A percentile compares a stretch with the other conserved stretches of the same genome.
Evolutionary conservation across 2,797 vertebrate species (phyloP).

Genomic region (Propithecus deckenii): DNA sequence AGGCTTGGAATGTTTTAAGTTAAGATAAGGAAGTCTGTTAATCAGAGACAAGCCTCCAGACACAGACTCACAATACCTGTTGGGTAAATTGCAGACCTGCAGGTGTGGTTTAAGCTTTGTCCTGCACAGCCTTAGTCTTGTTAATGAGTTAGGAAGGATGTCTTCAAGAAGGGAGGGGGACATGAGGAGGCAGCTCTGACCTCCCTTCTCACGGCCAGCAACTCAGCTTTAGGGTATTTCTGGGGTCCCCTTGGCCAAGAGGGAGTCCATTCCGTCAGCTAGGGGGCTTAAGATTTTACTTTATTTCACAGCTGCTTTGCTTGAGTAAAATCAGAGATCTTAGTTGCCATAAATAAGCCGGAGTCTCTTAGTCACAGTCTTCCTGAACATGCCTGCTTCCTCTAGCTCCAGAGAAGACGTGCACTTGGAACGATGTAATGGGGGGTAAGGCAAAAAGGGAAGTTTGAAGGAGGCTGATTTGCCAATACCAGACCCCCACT

Average conservation of each 20-base stretch:
- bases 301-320: not conserved
- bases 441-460: not conserved
- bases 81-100: not conserved
- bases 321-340: not conserved
- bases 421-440: fast-evolving
- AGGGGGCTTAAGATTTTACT: not conserved
- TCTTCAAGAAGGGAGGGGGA: not conserved
- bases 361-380: not conserved
- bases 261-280: not conserved
- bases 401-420: no score
- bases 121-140: not conserved
- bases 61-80: not conserved
- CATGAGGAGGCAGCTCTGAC: fast-evolving
- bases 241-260: not conserved
- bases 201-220: not conserved
- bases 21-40: not conserved
- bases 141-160: not conserved
- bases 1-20: not conserved
- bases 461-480: not conserved
- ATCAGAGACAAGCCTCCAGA: not conserved
- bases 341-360: no score
- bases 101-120: not conserved
- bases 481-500: not conserved
- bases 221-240: not conserved
- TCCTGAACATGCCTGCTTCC: no score